Evolutionary conservation across 2,888 invertebrate species (phyloP).

Genomic region (Caenorhabditis doughertyi): DNA sequence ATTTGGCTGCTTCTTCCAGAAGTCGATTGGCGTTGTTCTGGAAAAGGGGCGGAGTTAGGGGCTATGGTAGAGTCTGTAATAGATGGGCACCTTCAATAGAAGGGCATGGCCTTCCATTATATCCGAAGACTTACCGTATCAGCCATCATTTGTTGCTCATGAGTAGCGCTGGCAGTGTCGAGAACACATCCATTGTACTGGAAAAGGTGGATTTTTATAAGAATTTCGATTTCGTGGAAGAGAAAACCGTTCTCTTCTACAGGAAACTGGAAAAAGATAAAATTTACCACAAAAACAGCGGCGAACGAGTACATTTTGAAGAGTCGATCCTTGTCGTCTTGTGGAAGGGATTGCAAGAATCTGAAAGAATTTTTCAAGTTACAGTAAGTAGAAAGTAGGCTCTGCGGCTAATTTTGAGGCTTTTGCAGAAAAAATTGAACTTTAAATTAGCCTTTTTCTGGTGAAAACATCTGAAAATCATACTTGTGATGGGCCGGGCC

Average conservation of each 20-base stretch:
- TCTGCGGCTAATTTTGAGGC: too few relatives aligned
- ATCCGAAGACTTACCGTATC: constrained; percentile 41
- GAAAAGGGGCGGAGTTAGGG: not conserved
- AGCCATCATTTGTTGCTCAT: constrained; percentile 63
- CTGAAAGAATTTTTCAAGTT: constrained; percentile 35
- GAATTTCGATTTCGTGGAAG: not conserved
- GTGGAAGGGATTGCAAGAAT: constrained; percentile 25
- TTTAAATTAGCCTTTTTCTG: too few relatives aligned
- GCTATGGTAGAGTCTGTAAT: too few relatives aligned
- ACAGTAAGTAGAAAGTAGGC: too few relatives aligned
- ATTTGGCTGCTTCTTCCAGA: constrained; percentile 30
- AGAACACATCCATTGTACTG: constrained; percentile 63
- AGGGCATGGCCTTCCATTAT: not conserved
- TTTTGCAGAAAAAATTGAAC: not conserved
- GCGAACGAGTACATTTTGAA: constrained; percentile 55
- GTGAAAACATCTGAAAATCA: too few relatives aligned
- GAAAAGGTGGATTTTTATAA: constrained; percentile 13
- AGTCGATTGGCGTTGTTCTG: constrained; percentile 44
- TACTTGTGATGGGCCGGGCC: too few relatives aligned
- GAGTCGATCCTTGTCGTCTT: constrained; percentile 28
- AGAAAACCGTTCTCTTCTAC: not conserved
- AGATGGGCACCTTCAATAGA: too few relatives aligned
- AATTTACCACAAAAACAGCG: constrained; percentile 40
- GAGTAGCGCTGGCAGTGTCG: constrained; percentile 26
- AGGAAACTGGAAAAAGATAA: too few relatives aligned